Evolutionary conservation across 2,113 vertebrate genomes (phyloP).

Genomic region (Albula goreensis): DNA sequence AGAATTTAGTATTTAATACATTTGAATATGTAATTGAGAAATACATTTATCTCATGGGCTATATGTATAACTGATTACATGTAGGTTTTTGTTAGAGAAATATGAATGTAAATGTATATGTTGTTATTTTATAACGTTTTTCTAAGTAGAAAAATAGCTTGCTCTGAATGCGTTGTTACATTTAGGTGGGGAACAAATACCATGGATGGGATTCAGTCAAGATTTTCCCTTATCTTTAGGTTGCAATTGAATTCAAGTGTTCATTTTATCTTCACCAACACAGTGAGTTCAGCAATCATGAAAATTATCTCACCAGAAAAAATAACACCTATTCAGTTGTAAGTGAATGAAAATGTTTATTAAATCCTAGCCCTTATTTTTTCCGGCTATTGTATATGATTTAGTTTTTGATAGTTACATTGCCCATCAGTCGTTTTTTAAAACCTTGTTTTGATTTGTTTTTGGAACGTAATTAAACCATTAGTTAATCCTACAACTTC

Average conservation of each 20-base stretch:
- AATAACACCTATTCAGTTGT: too few species aligned
- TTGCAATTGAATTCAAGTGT: neutral
- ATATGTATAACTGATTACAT: neutral
- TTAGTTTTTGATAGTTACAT: too few species aligned
- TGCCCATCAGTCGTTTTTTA: too few species aligned
- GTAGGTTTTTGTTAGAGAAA: neutral
- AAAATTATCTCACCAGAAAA: too few species aligned
- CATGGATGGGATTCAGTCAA: neutral
- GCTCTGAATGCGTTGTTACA: neutral
- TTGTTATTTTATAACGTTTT: conserved; percentile 1
- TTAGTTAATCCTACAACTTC: neutral
- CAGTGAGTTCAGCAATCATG: too few species aligned
- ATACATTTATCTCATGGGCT: neutral
- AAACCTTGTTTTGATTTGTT: neutral
- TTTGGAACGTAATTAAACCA: conserved; percentile 2
- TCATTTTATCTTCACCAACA: neutral
- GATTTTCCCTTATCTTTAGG: neutral
- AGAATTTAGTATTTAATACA: neutral
- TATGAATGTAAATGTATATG: neutral
- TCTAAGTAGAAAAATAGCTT: neutral
- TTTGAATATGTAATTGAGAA: conserved; percentile 7
- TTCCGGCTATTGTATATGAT: too few species aligned
- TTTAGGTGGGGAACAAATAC: neutral
- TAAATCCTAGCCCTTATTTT: too few species aligned
- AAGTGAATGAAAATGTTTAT: too few species aligned